These are phyloP conservation scores for Peromyscus attwateri DNA, from an alignment of 2,797 vertebrate species.

Conservation along the genomic window DNA sequence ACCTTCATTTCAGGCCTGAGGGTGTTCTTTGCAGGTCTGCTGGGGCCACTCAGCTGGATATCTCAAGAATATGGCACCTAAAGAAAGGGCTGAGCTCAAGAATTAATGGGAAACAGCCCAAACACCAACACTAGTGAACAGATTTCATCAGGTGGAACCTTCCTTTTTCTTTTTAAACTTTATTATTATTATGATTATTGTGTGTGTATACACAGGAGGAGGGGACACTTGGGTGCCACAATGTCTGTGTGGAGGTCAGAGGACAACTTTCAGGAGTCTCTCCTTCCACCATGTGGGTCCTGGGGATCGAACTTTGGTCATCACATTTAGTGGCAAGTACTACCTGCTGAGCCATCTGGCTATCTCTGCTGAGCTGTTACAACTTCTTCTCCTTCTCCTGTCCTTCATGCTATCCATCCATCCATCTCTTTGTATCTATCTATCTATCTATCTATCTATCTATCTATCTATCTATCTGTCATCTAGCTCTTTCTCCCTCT, in stretches of 20 bases:
- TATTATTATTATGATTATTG: too few relatives aligned
- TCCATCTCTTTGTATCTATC: accelerated
- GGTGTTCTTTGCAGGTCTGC: background rate
- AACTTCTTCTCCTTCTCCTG: background rate
- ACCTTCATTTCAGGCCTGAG: background rate
- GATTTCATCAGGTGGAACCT: background rate
- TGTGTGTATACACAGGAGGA: too few relatives aligned
- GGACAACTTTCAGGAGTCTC: background rate
- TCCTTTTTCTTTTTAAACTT: background rate
- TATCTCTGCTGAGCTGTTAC: background rate
- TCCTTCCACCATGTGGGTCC: background rate
- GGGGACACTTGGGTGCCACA: background rate
- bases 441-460: background rate
- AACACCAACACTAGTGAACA: background rate
- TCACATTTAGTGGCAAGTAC: background rate
- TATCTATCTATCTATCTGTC: background rate
- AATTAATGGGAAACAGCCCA: background rate
- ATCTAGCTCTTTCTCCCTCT: background rate
- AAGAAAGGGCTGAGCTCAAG: background rate
- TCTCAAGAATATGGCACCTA: background rate
- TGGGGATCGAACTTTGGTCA: background rate
- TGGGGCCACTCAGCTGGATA: background rate
- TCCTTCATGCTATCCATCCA: background rate
- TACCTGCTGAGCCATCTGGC: background rate
- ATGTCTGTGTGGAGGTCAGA: background rate